Evolutionary conservation across 2,797 vertebrate genomes (phyloP).

Genomic region (Phylloscopus collybita): DNA sequence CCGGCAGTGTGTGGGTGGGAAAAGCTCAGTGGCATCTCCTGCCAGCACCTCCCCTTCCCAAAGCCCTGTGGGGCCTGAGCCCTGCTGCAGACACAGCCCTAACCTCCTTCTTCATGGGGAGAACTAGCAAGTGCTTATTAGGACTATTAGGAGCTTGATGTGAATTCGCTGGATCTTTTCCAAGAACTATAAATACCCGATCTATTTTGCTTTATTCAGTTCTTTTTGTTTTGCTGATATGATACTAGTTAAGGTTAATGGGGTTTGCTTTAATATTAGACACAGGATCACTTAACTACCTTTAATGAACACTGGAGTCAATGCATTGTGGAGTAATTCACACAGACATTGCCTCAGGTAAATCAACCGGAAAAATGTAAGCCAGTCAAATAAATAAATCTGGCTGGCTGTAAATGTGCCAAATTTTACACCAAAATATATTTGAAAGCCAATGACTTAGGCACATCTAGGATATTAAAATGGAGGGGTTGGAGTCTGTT

Average conservation of each 20-base stretch:
- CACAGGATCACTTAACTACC: constrained; percentile 41
- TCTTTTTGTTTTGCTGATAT: constrained; percentile 71
- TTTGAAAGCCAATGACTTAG: constrained; percentile 38
- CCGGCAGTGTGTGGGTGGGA: not conserved
- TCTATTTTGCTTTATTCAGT: constrained; percentile 61
- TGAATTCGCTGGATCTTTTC: constrained; percentile 43
- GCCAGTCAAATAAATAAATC: constrained; percentile 56
- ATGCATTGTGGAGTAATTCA: not conserved
- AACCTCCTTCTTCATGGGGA: not conserved
- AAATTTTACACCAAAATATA: constrained; percentile 62
- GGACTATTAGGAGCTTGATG: constrained; percentile 12
- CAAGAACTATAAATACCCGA: constrained; percentile 8
- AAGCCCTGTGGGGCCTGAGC: not conserved
- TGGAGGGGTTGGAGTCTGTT: constrained; percentile 23
- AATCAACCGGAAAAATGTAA: constrained; percentile 59
- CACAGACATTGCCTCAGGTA: constrained; percentile 45
- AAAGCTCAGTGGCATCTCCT: not conserved
- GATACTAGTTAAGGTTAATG: constrained; percentile 63
- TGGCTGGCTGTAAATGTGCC: constrained; percentile 53
- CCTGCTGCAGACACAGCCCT: not conserved
- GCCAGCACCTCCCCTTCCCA: not conserved
- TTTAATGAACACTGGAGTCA: constrained; percentile 27
- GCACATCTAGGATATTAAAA: constrained; percentile 34
- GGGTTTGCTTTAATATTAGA: constrained; percentile 58
- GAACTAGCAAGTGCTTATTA: constrained; percentile 17